phyloP scores from a whole-genome alignment of 1,140 invertebrate genomes.

The Pomacea maculata region DNA sequence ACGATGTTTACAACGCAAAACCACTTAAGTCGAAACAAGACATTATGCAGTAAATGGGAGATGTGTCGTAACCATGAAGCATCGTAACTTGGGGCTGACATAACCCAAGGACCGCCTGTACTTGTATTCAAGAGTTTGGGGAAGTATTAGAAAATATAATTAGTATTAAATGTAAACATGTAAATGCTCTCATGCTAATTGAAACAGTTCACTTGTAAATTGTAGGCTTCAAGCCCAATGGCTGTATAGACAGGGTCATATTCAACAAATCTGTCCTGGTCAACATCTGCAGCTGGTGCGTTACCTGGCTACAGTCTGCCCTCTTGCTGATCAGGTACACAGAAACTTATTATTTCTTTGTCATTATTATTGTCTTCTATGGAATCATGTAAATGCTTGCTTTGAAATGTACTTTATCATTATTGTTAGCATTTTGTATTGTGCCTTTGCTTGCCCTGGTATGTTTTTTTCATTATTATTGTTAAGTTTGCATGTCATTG shows the following conservation, averaged over 20 bases:
- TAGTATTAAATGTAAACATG: no score
- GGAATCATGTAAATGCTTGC: not conserved
- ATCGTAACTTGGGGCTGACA: no score
- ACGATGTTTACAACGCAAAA: no score
- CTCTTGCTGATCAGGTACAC: constrained; percentile 49
- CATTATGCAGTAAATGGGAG: no score
- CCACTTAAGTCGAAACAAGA: no score
- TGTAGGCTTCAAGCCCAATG: constrained; percentile 91
- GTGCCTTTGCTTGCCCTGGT: not conserved
- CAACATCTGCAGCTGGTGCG: constrained; percentile 84
- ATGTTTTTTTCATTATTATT: no score
- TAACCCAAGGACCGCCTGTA: not conserved
- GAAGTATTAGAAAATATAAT: no score
- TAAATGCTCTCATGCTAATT: no score
- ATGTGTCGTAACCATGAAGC: no score
- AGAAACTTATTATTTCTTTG: not conserved
- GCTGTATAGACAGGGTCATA: constrained; percentile 91
- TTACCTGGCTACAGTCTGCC: constrained; percentile 72
- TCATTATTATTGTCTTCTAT: not conserved
- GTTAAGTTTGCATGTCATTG: no score
- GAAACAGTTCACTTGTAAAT: constrained; percentile 23
- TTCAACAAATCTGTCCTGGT: constrained; percentile 84
- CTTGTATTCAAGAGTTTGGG: not conserved
- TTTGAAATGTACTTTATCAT: not conserved
- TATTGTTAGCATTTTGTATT: not conserved